Percentiles rank a stretch among this genome's conserved stretches.
These are phyloP conservation scores for Parasteatoda lunata DNA, from an alignment of 2,888 invertebrate genomes.

Conservation along the genomic window DNA sequence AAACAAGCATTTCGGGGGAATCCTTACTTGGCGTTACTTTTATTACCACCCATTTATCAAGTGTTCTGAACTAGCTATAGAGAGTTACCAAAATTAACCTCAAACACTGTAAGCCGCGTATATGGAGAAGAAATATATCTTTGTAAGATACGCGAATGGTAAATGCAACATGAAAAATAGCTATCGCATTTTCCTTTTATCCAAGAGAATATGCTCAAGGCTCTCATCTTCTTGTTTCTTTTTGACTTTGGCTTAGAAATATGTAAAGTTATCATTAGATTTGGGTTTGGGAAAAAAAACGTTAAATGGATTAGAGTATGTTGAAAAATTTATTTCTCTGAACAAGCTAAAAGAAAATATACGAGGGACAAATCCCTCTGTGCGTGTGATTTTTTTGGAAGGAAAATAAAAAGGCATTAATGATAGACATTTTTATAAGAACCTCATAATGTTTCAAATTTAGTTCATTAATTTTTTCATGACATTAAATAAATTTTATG, in stretches of 20 bases:
- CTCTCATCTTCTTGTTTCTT: background rate
- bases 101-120: conserved; percentile 11
- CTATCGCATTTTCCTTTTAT: conserved; percentile 38
- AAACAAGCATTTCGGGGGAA: conserved; percentile 51
- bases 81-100: conserved; percentile 48
- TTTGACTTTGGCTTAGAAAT: background rate
- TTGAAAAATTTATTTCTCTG: background rate
- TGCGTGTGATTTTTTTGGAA: too few relatives aligned
- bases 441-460: too few relatives aligned
- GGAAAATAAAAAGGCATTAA: too few relatives aligned
- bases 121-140: conserved; percentile 30
- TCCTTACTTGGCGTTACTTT: conserved; percentile 51
- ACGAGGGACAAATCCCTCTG: too few relatives aligned
- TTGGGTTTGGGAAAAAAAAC: background rate
- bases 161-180: conserved; percentile 33
- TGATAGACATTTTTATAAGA: too few relatives aligned
- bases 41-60: conserved; percentile 58
- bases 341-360: too few relatives aligned
- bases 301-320: background rate
- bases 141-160: conserved; percentile 23
- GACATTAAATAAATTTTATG: too few relatives aligned
- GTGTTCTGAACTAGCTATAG: conserved; percentile 24
- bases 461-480: too few relatives aligned
- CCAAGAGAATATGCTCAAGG: background rate
- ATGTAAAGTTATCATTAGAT: background rate